Conservation (phyloP, 2,113 vertebrate species). For the Albula goreensis region DNA sequence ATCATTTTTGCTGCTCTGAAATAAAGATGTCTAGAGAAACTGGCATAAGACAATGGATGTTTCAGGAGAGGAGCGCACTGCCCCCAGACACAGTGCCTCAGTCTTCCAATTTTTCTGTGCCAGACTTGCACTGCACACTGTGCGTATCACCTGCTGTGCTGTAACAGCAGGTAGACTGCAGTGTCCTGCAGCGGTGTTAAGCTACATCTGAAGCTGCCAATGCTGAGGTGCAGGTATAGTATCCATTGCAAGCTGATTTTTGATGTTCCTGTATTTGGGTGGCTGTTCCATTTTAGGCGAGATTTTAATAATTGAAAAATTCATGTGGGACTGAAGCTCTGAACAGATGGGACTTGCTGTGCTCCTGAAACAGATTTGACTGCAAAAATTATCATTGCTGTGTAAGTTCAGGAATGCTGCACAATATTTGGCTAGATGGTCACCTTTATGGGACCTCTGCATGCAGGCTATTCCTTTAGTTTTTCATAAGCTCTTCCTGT, state of each 20-base stretch:
- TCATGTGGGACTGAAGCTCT: not conserved
- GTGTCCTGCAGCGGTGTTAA: not conserved
- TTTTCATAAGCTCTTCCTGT: not conserved
- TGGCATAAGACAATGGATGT: slow-evolving; percentile 24
- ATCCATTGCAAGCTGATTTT: not conserved
- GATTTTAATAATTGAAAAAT: not conserved
- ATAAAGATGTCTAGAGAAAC: slow-evolving; percentile 47
- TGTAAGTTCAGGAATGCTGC: not conserved
- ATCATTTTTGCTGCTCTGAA: slow-evolving; percentile 46
- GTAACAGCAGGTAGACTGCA: not conserved
- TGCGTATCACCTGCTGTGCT: not conserved
- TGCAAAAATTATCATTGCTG: not conserved
- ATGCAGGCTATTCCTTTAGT: not conserved
- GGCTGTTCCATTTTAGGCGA: not conserved
- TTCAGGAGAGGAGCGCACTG: slow-evolving; percentile 8
- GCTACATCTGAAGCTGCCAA: not conserved
- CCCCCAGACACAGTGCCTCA: slow-evolving; percentile 5
- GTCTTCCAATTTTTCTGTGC: slow-evolving; percentile 31
- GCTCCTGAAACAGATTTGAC: not conserved
- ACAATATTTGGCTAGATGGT: not conserved
- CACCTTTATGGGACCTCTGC: not conserved
- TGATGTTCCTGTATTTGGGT: not conserved
- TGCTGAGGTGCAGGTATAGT: not conserved
- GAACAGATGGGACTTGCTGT: not conserved
- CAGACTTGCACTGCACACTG: not conserved